Conservation (phyloP, 2,113 vertebrate species). For the Vombatus ursinus region DNA sequence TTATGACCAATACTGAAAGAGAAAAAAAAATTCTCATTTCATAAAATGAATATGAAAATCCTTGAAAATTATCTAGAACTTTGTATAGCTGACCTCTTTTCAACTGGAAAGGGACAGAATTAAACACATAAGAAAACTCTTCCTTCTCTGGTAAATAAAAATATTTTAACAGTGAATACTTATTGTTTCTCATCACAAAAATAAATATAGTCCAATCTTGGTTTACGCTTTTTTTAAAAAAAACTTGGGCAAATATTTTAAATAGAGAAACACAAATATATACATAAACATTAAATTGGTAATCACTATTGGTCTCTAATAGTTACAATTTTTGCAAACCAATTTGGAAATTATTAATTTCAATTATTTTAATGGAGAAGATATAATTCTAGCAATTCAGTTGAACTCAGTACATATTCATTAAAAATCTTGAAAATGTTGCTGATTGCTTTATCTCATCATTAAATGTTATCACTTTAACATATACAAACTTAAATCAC, state of each 20-base stretch:
- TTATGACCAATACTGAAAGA: neutral
- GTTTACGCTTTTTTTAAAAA: neutral
- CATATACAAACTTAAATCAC: neutral
- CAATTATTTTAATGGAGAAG: neutral
- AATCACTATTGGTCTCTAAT: neutral
- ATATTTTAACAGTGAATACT: neutral
- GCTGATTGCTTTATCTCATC: neutral
- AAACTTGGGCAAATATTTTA: slow-evolving; percentile 8
- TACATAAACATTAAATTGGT: neutral
- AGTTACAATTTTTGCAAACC: slow-evolving; percentile 22
- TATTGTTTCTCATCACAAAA: neutral
- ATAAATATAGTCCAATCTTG: slow-evolving; percentile 5
- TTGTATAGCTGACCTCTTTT: neutral
- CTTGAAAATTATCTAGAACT: slow-evolving; percentile 1
- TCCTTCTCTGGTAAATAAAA: neutral
- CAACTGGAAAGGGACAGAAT: neutral
- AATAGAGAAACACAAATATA: slow-evolving; percentile 18
- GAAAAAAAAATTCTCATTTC: neutral
- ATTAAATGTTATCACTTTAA: neutral
- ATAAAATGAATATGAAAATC: neutral
- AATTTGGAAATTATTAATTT: slow-evolving; percentile 2
- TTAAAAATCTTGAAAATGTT: neutral
- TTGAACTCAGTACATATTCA: slow-evolving; percentile 6
- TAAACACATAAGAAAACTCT: neutral
- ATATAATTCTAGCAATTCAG: neutral